phyloP scores from a whole-genome alignment of 2,888 invertebrate species.

The Folsomia manolachei region DNA sequence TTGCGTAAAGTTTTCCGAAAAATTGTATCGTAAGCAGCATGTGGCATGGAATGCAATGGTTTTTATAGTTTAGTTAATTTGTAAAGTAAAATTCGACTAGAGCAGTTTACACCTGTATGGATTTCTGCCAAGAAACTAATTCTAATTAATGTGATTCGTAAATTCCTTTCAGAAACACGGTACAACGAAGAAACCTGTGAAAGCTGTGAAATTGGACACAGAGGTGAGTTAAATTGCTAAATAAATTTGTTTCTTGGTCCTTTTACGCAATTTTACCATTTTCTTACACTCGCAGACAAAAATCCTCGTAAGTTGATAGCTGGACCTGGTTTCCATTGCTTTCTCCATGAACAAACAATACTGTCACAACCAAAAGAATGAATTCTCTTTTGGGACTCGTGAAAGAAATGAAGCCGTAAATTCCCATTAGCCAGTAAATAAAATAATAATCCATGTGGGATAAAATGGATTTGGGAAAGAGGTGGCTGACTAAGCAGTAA shows the following conservation, averaged over 20 bases:
- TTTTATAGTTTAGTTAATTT: too few relatives aligned
- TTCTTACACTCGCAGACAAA: not conserved
- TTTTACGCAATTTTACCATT: not conserved
- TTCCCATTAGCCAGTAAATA: not conserved
- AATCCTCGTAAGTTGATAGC: not conserved
- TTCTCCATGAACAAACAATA: too few relatives aligned
- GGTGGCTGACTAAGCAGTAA: constrained; percentile 2
- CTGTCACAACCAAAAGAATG: too few relatives aligned
- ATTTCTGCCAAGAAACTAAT: too few relatives aligned
- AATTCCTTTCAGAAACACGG: constrained; percentile 95
- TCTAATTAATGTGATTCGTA: too few relatives aligned
- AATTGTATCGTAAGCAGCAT: too few relatives aligned
- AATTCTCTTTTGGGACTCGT: too few relatives aligned
- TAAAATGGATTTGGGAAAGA: constrained; percentile 6
- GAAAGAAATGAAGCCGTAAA: not conserved
- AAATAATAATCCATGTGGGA: constrained; percentile 3
- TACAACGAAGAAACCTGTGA: constrained; percentile 85
- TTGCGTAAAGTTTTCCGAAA: too few relatives aligned
- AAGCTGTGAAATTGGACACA: constrained; percentile 83
- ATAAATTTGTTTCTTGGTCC: not conserved
- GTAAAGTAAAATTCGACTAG: too few relatives aligned
- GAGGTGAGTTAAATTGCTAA: constrained; percentile 60
- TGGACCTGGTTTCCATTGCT: too few relatives aligned
- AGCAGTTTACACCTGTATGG: too few relatives aligned
- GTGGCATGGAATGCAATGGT: too few relatives aligned